A percentile compares a stretch with the other conserved stretches of the same genome.
These are phyloP conservation scores for Narcine bancroftii DNA, from an alignment of 2,113 vertebrate genomes.

Conservation along the genomic window DNA sequence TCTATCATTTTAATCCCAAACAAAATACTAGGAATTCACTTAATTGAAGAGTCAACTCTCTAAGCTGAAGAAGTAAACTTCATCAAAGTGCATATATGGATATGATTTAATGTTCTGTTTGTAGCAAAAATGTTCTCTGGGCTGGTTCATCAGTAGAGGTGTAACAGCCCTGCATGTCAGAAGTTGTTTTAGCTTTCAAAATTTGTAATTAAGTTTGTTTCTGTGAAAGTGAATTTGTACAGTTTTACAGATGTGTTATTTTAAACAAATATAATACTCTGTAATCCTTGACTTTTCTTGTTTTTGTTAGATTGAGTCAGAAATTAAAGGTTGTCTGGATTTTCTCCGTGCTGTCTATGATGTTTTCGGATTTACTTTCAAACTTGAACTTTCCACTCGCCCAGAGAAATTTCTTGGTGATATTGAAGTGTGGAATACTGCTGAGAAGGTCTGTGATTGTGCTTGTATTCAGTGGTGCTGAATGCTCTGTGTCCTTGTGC, in stretches of 20 bases:
- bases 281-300: neutral
- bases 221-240: neutral
- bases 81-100: neutral
- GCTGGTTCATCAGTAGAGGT: neutral
- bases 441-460: constrained; percentile 73
- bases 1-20: no score
- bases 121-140: neutral
- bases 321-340: constrained; percentile 90
- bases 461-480: neutral
- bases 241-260: neutral
- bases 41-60: neutral
- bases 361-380: constrained; percentile 92
- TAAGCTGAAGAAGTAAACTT: neutral
- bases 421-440: constrained; percentile 78
- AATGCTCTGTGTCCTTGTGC: neutral
- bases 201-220: neutral
- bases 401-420: constrained; percentile 94
- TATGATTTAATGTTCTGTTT: no score
- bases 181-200: neutral
- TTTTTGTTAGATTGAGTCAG: constrained; percentile 71
- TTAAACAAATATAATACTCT: neutral
- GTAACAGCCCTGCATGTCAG: neutral
- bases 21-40: neutral
- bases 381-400: constrained; percentile 90
- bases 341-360: constrained; percentile 83